Conservation (phyloP, 2,113 vertebrate genomes). For the Cyanoderma ruficeps region DNA sequence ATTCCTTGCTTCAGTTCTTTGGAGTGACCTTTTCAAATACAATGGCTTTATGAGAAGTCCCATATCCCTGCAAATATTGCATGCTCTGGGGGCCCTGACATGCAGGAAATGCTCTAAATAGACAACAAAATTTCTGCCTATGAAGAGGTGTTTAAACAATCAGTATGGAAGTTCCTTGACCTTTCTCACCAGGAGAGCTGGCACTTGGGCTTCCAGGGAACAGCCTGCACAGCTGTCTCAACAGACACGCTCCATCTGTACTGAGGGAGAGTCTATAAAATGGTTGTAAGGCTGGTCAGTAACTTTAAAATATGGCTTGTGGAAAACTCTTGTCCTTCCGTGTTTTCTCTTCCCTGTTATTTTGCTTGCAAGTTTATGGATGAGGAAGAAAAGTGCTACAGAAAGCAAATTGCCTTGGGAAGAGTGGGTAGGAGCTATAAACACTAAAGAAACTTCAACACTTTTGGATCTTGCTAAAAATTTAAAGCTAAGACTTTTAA, state of each 20-base stretch:
- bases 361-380: not conserved
- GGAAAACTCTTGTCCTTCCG: not conserved
- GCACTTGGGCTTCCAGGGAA: not conserved
- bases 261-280: not conserved
- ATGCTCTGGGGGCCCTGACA: not conserved
- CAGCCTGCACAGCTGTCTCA: not conserved
- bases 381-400: not conserved
- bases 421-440: not conserved
- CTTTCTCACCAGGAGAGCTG: not conserved
- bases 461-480: not conserved
- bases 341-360: not conserved
- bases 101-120: not conserved
- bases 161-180: not conserved
- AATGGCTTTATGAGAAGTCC: not conserved
- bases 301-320: not conserved
- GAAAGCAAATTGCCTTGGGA: not conserved
- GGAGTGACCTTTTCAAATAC: not conserved
- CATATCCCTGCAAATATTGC: not conserved
- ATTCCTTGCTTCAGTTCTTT: not conserved
- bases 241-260: not conserved
- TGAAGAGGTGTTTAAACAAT: not conserved
- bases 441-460: not conserved
- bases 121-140: not conserved
- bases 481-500: slow-evolving; percentile 1
- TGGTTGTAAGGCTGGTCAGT: not conserved